Conservation (phyloP, 37 sponge, comb jelly and placozoan species). For the Petrosia ficiformis region DNA sequence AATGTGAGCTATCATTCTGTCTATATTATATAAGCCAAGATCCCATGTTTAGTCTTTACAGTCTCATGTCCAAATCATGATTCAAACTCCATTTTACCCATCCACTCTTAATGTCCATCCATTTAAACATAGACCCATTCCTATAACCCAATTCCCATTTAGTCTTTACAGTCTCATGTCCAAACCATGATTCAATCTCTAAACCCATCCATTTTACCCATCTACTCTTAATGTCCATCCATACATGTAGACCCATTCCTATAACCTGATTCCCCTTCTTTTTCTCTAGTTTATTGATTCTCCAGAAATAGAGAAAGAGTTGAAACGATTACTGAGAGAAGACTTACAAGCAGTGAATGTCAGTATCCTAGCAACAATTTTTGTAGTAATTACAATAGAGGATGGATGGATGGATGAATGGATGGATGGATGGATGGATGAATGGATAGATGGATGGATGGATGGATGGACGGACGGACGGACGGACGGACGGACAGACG, state of each 20-base stretch:
- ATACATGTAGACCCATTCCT: neutral
- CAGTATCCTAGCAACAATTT: constrained; percentile 39
- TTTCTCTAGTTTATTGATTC: constrained; percentile 72
- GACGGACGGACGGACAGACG: too few species aligned
- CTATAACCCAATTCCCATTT: neutral
- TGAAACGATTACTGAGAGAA: constrained; percentile 84
- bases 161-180: too few species aligned
- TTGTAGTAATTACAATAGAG: neutral
- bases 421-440: too few species aligned
- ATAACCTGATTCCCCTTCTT: neutral
- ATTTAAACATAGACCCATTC: neutral
- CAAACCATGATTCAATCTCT: too few species aligned
- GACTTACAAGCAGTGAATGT: constrained; percentile 87
- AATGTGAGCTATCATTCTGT: too few species aligned
- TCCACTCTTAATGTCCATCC: neutral
- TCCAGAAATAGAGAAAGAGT: constrained; percentile 95
- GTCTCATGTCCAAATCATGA: too few species aligned
- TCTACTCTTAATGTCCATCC: neutral
- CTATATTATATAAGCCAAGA: too few species aligned
- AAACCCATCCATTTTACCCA: neutral
- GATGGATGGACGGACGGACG: too few species aligned
- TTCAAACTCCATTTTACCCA: neutral
- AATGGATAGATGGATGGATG: too few species aligned
- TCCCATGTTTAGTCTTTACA: too few species aligned
- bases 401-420: too few species aligned